Percentiles rank a stretch among this genome's conserved stretches.
These are phyloP conservation scores for Carcinoscorpius rotundicauda DNA, from an alignment of 1,140 invertebrate species.

Conservation along the genomic window DNA sequence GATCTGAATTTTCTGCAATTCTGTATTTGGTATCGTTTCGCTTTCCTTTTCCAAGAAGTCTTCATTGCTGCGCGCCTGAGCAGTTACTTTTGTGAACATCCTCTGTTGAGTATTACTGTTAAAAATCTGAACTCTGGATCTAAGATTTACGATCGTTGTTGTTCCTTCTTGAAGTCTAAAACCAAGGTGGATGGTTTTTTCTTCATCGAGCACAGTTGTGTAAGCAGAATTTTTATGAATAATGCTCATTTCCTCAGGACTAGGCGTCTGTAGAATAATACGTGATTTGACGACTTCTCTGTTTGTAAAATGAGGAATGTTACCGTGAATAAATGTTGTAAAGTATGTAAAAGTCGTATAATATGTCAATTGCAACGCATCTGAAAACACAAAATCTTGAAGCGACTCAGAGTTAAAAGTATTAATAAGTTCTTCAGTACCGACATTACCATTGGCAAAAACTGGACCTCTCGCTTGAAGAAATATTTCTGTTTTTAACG, in stretches of 20 bases:
- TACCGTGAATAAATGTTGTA: slow-evolving; percentile 78
- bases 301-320: slow-evolving; percentile 52
- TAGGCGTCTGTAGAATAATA: slow-evolving; percentile 15
- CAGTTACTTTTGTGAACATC: slow-evolving; percentile 7
- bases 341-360: slow-evolving; percentile 84
- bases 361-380: slow-evolving; percentile 27
- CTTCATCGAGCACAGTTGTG: slow-evolving; percentile 1
- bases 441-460: too few relatives aligned
- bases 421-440: too few relatives aligned
- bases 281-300: slow-evolving; percentile 17
- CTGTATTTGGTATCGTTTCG: not conserved
- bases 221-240: slow-evolving; percentile 10
- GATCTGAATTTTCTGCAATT: slow-evolving; percentile 1
- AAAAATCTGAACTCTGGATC: slow-evolving; percentile 12
- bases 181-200: slow-evolving; percentile 21
- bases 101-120: slow-evolving; percentile 2
- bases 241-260: slow-evolving; percentile 10
- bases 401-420: too few relatives aligned
- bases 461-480: too few relatives aligned
- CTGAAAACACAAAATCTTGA: too few relatives aligned
- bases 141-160: slow-evolving; percentile 31
- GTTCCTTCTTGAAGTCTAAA: slow-evolving; percentile 25
- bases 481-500: too few relatives aligned
- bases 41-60: not conserved
- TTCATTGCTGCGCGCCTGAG: not conserved